Conservation (phyloP, 2,888 invertebrate genomes). For the Ectemnius lituratus region DNA sequence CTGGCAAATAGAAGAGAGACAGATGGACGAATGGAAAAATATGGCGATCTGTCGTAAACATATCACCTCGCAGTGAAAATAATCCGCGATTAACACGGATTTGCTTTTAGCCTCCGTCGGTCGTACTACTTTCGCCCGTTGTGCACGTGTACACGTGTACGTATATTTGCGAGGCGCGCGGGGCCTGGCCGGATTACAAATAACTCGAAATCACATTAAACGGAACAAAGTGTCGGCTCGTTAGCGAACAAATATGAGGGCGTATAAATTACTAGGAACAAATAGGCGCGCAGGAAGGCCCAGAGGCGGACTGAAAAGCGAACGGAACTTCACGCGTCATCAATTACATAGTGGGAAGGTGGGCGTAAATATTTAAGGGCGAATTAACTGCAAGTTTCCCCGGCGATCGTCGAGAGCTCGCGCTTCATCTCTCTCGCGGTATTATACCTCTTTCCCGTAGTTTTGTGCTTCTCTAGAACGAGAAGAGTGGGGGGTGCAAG, state of each 20-base stretch:
- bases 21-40: neutral
- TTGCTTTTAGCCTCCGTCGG: neutral
- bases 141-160: neutral
- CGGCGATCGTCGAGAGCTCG: neutral
- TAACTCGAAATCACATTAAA: constrained; percentile 3
- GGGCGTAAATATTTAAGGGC: constrained; percentile 2
- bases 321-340: constrained; percentile 3
- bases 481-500: neutral
- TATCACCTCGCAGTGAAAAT: neutral
- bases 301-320: neutral
- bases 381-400: constrained; percentile 4
- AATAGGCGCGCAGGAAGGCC: neutral
- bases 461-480: neutral
- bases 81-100: constrained; percentile 1
- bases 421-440: neutral
- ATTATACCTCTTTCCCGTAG: neutral
- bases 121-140: neutral
- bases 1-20: too few relatives aligned
- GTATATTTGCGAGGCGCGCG: neutral
- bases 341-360: constrained; percentile 1
- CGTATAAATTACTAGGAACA: constrained; percentile 3
- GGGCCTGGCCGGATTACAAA: constrained; percentile 4
- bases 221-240: constrained; percentile 7
- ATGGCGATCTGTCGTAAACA: neutral
- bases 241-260: constrained; percentile 5